Conservation (phyloP, 1,140 invertebrate species). For the Drosophila sucinea region DNA sequence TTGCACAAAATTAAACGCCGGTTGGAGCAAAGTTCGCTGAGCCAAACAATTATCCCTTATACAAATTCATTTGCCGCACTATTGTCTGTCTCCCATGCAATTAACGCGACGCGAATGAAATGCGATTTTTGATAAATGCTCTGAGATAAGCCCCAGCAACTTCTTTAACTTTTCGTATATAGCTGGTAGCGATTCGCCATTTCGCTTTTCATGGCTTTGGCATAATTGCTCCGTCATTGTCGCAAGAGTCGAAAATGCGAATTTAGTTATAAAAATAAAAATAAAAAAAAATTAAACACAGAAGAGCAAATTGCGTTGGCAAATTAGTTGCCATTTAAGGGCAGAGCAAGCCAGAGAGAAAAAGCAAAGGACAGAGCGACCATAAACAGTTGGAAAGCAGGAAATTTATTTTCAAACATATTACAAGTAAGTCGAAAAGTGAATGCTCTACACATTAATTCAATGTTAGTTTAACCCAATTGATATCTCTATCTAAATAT, state of each 20-base stretch:
- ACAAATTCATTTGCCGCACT: slow-evolving; percentile 79
- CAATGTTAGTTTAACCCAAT: too few relatives aligned
- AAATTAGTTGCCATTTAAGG: slow-evolving; percentile 79
- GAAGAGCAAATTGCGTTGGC: slow-evolving; percentile 66
- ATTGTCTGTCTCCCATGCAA: slow-evolving; percentile 64
- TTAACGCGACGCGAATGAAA: slow-evolving; percentile 67
- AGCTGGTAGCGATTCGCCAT: slow-evolving; percentile 41
- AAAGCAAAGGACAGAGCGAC: slow-evolving; percentile 38
- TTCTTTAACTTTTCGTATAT: slow-evolving; percentile 3
- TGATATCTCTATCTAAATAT: too few relatives aligned
- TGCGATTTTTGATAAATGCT: slow-evolving; percentile 76
- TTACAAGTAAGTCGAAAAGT: slow-evolving; percentile 16
- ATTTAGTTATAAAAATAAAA: slow-evolving; percentile 73
- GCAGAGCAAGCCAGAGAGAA: slow-evolving; percentile 27
- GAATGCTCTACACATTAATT: slow-evolving; percentile 21
- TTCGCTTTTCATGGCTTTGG: slow-evolving; percentile 69
- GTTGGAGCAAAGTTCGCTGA: slow-evolving; percentile 50
- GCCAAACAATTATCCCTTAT: slow-evolving; percentile 75
- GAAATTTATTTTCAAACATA: neutral
- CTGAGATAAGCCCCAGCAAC: slow-evolving; percentile 52
- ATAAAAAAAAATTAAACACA: neutral
- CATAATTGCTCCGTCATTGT: slow-evolving; percentile 76
- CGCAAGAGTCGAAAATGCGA: slow-evolving; percentile 53
- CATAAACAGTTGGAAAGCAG: slow-evolving; percentile 49
- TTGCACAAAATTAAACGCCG: slow-evolving; percentile 79